Evolutionary conservation across 2,888 invertebrate genomes (phyloP), one percentile per base, ranked within the genome.

Genomic region (Zhengitettix transpicula): DNA sequence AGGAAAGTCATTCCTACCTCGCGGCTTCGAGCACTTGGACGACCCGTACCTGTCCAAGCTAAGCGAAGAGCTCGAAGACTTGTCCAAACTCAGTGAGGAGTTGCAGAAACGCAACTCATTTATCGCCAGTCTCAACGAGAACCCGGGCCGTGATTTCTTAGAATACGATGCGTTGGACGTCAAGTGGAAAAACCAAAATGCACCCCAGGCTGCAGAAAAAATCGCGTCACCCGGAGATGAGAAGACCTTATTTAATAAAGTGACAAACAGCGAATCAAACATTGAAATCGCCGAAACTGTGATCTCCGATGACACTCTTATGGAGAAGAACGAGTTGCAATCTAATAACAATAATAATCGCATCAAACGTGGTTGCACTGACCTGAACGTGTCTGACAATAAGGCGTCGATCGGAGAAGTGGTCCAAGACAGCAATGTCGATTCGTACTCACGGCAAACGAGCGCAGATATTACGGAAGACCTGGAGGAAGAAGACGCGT

Each of bases 1-100:
- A 42, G 41, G 42, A 54, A 42, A 16, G n/a, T 17, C 47, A 10
- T 42, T 42, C 9, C 60, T 54, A 15, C 54, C 51, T 8, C 51
- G 47, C 11, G 77, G 16, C 75, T 77, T 66, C 76, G 76, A 67
- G 74, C 75, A 62, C 70, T 77, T 65, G 76, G 76, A 53, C 58
- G 82, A 83, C 68, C 82, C 82, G 0, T 81, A 81, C 65, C 74
- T 80, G 56, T 78, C 76, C 67, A 77, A 81, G 69, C 71, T 81
- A 55, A 80, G 78, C 66, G 77, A 78, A 64, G 82, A 82, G 69
- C 73, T 79, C 64, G 74, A 79, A 65, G 78, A 78, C 57, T 70
- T 81, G 54, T 79, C 77, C 58, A 81, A 81, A 69, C 68, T 81
- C 12, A 79, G 77, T 65, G 76, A 77, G 42, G 80, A 80, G 67